Percentiles rank a stretch among this genome's conserved stretches.
phyloP scores from a whole-genome alignment of 2,797 vertebrate genomes.

The Gadopsis marmoratus region DNA sequence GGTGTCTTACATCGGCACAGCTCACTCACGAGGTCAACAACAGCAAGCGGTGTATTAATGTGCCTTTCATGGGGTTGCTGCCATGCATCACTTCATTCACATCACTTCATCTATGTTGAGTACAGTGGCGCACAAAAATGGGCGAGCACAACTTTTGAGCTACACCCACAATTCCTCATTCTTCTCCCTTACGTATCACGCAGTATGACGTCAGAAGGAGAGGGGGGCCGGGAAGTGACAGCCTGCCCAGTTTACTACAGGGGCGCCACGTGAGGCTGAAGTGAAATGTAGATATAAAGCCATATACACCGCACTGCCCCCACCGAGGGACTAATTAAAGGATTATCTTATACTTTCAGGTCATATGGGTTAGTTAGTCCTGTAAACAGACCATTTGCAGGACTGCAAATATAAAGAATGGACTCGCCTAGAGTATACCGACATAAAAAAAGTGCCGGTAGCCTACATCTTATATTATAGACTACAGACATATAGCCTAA shows the following conservation, averaged over 20 bases:
- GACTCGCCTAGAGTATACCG: background rate
- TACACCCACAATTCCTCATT: background rate
- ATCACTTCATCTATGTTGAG: background rate
- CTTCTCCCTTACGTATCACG: background rate
- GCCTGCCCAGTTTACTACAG: slow-evolving; percentile 63
- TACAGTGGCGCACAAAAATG: too few relatives aligned
- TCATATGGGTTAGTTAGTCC: too few relatives aligned
- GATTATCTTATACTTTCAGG: background rate
- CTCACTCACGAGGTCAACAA: background rate
- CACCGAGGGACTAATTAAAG: too few relatives aligned
- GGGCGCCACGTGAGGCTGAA: slow-evolving; percentile 66
- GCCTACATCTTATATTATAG: background rate
- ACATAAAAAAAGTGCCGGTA: background rate
- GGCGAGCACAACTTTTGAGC: background rate
- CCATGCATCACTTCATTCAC: too few relatives aligned
- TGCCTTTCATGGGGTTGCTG: background rate
- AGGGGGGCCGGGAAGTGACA: background rate
- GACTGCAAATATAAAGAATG: background rate
- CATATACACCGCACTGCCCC: too few relatives aligned
- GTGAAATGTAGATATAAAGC: background rate
- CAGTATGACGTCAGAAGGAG: slow-evolving; percentile 25
- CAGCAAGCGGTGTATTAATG: too few relatives aligned
- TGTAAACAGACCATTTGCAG: background rate
- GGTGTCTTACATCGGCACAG: background rate
- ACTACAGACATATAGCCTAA: fast-evolving